Evolutionary conservation across 2,113 vertebrate species (phyloP), one percentile per base, ranked within the genome.

Genomic region (Pterocles burchelli): DNA sequence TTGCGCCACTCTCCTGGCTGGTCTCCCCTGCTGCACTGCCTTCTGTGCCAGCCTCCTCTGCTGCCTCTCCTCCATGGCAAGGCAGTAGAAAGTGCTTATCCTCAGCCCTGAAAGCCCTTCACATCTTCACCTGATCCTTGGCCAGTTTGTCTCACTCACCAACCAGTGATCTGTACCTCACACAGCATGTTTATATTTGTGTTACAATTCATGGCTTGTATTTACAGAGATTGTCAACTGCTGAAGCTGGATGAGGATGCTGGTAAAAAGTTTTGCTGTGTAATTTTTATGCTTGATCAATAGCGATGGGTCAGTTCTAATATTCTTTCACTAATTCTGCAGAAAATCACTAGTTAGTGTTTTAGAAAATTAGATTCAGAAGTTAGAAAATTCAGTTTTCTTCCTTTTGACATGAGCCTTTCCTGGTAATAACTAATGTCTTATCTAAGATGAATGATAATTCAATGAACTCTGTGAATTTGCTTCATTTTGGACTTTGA

Each of bases 41-140:
- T 49, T 58, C 71, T 59, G 8, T 1, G 1, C 45, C 0, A 0
- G 3, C 4, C 15, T 59, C 25, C 25, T 78, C 54, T 51, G 13
- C 70, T 82, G 38, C 28, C 20, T 78, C 26, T 67, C 15, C 13
- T 70, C 41, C 0, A 0, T n/a, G 38, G 17, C 17, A 2, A 28
- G 43, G 3, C 20, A 43, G 45, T 11, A 78, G 38, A 12, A 70
- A 51, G 43, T 36, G 41, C 77, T 74, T 70, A 26, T 58, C 29
- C 34, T 83, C 43, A 61, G 36, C 13, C 36, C 49, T 58, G 17
- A 31, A 45, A 9, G 6, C n/a, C 12, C 36, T 92, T 77, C 43
- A 17, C 24, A 17, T 38, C 43, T 85, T 67, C 17, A 19, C 43
- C 61, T 46, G 34, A 18, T 63, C 24, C 52, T 78, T 72, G 65